These are phyloP conservation scores for Caenorhabditis macrosperma DNA, from an alignment of 2,888 invertebrate species.

Conservation along the genomic window DNA sequence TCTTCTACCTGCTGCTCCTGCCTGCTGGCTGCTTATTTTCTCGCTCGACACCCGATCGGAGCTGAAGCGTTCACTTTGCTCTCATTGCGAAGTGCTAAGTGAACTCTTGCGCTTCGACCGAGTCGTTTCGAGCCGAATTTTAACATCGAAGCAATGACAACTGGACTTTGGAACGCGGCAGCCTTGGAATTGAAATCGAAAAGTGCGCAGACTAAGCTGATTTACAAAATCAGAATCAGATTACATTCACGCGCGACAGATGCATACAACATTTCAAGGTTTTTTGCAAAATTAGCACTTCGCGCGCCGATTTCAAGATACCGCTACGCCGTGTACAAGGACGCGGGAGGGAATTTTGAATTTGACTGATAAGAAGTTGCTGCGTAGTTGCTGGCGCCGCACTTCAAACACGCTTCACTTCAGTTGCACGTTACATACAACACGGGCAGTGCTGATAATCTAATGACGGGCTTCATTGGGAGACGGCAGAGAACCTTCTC, in stretches of 20 bases:
- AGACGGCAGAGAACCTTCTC: too few species aligned
- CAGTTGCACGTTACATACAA: neutral
- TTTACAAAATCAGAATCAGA: too few species aligned
- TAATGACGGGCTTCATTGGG: neutral
- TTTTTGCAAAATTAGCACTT: too few species aligned
- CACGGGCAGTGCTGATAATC: neutral
- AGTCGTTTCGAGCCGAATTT: slow-evolving; percentile 6
- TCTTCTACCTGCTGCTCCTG: neutral
- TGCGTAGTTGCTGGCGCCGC: neutral
- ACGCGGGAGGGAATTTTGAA: too few species aligned
- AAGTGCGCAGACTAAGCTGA: too few species aligned
- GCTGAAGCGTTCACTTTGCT: slow-evolving; percentile 24
- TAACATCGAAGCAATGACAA: neutral
- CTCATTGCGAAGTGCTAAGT: slow-evolving; percentile 25
- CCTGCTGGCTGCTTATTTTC: neutral
- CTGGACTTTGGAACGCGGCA: neutral
- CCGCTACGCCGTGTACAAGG: too few species aligned
- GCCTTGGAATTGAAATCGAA: neutral
- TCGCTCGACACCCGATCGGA: slow-evolving; percentile 17
- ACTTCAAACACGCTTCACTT: neutral
- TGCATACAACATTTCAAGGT: too few species aligned
- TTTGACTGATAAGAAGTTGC: slow-evolving; percentile 16
- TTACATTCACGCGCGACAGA: too few species aligned
- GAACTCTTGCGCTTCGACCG: slow-evolving; percentile 39
- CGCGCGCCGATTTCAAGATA: too few species aligned